Evolutionary conservation across 2,797 vertebrate genomes (phyloP).

Genomic region (Malacoraja senta): DNA sequence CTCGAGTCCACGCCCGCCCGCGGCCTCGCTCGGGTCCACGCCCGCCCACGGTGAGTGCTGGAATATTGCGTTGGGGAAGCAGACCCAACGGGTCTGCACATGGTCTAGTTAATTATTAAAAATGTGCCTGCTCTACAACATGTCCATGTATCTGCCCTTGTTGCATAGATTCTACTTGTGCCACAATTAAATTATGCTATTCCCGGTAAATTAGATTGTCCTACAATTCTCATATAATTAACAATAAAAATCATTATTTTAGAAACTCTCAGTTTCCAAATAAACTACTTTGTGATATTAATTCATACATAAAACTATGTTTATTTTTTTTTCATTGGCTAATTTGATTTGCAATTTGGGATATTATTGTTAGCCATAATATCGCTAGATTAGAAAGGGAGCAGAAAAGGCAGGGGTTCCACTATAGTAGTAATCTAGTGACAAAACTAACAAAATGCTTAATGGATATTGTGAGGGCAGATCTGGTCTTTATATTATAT

Average conservation of each 20-base stretch:
- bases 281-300: background rate
- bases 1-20: too few species aligned
- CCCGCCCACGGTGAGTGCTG: too few species aligned
- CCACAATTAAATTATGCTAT: background rate
- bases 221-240: background rate
- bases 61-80: too few species aligned
- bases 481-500: background rate
- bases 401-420: background rate
- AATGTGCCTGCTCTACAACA: too few species aligned
- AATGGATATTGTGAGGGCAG: background rate
- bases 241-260: background rate
- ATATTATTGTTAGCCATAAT: background rate
- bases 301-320: background rate
- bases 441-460: background rate
- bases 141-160: too few species aligned
- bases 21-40: too few species aligned
- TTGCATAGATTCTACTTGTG: background rate
- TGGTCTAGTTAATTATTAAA: too few species aligned
- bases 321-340: background rate
- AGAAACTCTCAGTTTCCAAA: background rate
- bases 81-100: too few species aligned
- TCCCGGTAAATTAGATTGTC: background rate
- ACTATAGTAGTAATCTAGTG: background rate
- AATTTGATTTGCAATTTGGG: background rate
- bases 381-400: background rate